These are phyloP conservation scores for Dinocampus coccinellae DNA, from an alignment of 2,888 invertebrate species.

Conservation along the genomic window DNA sequence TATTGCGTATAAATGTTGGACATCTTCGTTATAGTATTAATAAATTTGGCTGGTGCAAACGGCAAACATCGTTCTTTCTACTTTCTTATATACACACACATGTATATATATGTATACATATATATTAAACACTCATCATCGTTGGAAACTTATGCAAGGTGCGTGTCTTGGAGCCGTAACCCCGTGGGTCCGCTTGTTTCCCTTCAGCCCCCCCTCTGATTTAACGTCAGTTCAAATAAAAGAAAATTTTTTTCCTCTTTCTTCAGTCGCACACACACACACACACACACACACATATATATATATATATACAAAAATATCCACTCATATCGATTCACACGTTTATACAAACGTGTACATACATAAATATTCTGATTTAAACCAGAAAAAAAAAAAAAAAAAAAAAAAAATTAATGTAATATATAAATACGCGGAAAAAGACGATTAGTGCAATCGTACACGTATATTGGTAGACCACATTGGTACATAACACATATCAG, in stretches of 20 bases:
- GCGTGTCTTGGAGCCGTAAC: slow-evolving; percentile 68
- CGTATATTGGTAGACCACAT: no score
- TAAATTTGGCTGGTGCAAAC: slow-evolving; percentile 36
- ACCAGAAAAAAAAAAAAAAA: background rate
- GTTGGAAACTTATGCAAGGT: slow-evolving; percentile 59
- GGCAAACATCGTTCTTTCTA: slow-evolving; percentile 27
- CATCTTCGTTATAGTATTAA: slow-evolving; percentile 29
- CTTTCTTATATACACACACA: background rate
- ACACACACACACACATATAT: background rate
- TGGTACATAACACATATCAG: background rate
- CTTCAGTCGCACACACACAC: background rate
- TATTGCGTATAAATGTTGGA: slow-evolving; percentile 14
- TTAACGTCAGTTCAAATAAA: slow-evolving; percentile 65
- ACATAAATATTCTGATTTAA: no score
- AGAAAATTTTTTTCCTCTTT: slow-evolving; percentile 50
- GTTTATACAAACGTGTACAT: no score
- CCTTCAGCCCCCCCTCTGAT: slow-evolving; percentile 64
- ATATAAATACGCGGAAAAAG: background rate
- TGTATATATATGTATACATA: no score
- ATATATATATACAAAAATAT: background rate
- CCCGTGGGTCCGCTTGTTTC: slow-evolving; percentile 66
- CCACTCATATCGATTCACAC: no score
- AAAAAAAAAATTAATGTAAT: background rate
- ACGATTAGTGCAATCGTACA: slow-evolving; percentile 23
- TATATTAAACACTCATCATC: no score